Conservation (phyloP, 2,888 invertebrate genomes). For the Heliothis peltigera region DNA sequence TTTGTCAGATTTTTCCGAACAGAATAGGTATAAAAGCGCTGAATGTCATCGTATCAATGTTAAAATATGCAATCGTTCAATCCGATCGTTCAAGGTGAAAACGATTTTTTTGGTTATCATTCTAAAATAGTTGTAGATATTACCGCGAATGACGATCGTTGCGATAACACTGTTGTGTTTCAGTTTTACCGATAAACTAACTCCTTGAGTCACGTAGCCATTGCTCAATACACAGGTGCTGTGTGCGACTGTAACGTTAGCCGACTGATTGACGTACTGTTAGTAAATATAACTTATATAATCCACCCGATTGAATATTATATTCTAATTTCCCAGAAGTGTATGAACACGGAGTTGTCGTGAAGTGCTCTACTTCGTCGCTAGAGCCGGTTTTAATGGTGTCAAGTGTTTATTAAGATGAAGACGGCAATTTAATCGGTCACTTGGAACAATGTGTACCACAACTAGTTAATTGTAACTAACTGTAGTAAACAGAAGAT, state of each 20-base stretch:
- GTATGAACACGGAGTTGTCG: conserved; percentile 44
- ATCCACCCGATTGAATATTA: conserved; percentile 43
- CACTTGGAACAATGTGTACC: conserved; percentile 67
- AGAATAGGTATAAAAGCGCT: no score
- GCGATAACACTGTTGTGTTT: conserved; percentile 84
- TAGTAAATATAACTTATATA: conserved; percentile 62
- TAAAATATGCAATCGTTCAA: conserved; percentile 37
- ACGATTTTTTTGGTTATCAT: conserved; percentile 73
- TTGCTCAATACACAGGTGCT: conserved; percentile 75
- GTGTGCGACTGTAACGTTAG: conserved; percentile 53
- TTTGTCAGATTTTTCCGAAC: conserved; percentile 7
- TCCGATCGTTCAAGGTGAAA: conserved; percentile 79
- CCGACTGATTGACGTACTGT: conserved; percentile 51
- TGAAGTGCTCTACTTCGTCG: conserved; percentile 54
- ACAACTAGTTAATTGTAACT: conserved; percentile 65
- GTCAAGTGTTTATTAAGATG: conserved; percentile 67
- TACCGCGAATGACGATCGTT: conserved; percentile 76
- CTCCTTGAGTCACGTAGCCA: conserved; percentile 87
- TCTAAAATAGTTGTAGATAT: conserved; percentile 75
- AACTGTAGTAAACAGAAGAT: conserved; percentile 64
- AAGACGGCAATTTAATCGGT: conserved; percentile 58
- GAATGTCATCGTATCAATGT: no score
- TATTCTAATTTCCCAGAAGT: conserved; percentile 59
- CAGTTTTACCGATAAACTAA: conserved; percentile 78
- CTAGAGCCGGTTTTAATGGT: conserved; percentile 59